Conservation (phyloP, 2,888 invertebrate species). For the Melikaiella ostensackeni region DNA sequence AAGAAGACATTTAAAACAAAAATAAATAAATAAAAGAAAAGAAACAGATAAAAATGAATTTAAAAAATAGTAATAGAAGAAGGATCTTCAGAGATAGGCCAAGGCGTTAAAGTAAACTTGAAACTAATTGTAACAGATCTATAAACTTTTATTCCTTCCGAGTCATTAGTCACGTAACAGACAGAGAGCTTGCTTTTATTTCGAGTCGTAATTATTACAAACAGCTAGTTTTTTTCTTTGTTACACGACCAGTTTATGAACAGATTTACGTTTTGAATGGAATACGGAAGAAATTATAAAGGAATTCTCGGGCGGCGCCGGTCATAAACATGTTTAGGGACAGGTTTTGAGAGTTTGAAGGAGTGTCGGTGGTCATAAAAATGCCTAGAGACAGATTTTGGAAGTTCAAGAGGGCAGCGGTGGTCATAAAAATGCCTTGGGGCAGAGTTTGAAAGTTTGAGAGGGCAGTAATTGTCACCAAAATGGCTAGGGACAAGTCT, state of each 20-base stretch:
- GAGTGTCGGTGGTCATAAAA: too few relatives aligned
- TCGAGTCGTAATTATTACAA: constrained; percentile 12
- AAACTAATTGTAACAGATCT: constrained; percentile 32
- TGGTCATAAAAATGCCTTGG: too few relatives aligned
- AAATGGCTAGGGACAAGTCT: too few relatives aligned
- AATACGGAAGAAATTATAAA: constrained; percentile 37
- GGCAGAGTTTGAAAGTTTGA: too few relatives aligned
- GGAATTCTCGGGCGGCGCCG: too few relatives aligned
- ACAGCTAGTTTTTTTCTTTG: not conserved
- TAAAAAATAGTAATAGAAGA: not conserved
- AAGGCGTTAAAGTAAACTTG: constrained; percentile 37
- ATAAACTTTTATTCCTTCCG: constrained; percentile 31
- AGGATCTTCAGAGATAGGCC: constrained; percentile 3
- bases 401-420: too few relatives aligned
- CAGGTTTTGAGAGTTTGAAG: too few relatives aligned
- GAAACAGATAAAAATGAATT: not conserved
- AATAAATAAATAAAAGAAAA: not conserved
- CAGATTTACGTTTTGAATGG: not conserved
- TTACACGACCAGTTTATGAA: constrained; percentile 1
- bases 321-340: too few relatives aligned
- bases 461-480: too few relatives aligned
- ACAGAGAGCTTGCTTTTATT: constrained; percentile 16
- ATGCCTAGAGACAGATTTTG: too few relatives aligned
- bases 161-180: constrained; percentile 11
- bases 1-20: not conserved